phyloP scores from a whole-genome alignment of 92 coral and sea anemone genomes.

The Phenganax stokvisi region DNA sequence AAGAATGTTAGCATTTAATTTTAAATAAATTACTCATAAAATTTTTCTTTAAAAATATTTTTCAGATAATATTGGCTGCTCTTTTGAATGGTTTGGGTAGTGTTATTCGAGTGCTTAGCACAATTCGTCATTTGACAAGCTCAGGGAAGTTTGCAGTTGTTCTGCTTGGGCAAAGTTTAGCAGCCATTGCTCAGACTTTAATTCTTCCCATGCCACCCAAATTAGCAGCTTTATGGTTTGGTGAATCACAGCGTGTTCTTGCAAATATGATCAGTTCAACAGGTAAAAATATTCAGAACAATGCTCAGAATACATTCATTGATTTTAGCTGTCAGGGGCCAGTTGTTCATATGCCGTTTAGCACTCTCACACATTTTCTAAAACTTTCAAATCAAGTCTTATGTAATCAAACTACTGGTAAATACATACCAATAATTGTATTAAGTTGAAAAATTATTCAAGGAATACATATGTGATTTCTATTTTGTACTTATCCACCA shows the following conservation, averaged over 20 bases:
- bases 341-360: no score
- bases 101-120: constrained; percentile 63
- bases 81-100: constrained; percentile 84
- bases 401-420: no score
- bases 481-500: no score
- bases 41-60: not conserved
- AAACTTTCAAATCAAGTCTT: no score
- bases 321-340: no score
- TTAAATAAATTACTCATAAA: not conserved
- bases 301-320: not conserved
- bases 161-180: constrained; percentile 72
- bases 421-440: no score
- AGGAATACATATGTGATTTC: no score
- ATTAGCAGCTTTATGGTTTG: constrained; percentile 95
- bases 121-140: constrained; percentile 33
- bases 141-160: constrained; percentile 57
- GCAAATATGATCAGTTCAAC: constrained; percentile 87
- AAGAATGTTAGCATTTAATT: not conserved
- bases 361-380: no score
- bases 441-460: no score
- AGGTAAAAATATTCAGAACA: constrained; percentile 37
- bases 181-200: constrained; percentile 84
- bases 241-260: constrained; percentile 68
- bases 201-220: constrained; percentile 80
- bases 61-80: constrained; percentile 73